Evolutionary conservation across 2,888 invertebrate species (phyloP).

Genomic region (Thelaira solivaga): DNA sequence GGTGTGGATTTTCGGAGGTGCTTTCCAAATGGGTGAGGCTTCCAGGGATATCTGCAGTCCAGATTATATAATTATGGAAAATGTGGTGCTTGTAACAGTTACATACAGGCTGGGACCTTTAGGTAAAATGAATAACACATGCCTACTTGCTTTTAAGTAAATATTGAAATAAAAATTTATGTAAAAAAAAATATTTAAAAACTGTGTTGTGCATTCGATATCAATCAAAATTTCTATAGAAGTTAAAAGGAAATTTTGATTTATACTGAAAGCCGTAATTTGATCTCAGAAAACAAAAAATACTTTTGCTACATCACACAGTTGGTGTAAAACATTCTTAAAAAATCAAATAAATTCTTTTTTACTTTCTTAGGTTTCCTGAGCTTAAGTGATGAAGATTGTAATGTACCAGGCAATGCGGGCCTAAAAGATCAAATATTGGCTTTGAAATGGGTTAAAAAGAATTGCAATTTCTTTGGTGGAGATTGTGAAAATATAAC

Average conservation of each 20-base stretch:
- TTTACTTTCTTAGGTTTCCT: slow-evolving; percentile 75
- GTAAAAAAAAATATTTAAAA: too few species aligned
- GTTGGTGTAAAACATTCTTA: too few species aligned
- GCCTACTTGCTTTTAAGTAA: too few species aligned
- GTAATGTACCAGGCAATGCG: slow-evolving; percentile 79
- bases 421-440: slow-evolving; percentile 79
- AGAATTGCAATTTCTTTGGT: slow-evolving; percentile 78
- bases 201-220: too few species aligned
- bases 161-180: too few species aligned
- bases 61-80: slow-evolving; percentile 78
- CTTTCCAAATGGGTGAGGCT: slow-evolving; percentile 78
- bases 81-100: slow-evolving; percentile 77
- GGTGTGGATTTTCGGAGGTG: slow-evolving; percentile 79
- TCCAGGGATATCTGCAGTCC: slow-evolving; percentile 77
- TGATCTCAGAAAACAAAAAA: too few species aligned
- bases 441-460: slow-evolving; percentile 78
- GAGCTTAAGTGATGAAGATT: slow-evolving; percentile 76
- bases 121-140: slow-evolving; percentile 64
- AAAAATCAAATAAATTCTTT: too few species aligned
- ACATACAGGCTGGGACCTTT: slow-evolving; percentile 78
- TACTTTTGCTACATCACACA: too few species aligned
- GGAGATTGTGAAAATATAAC: slow-evolving; percentile 79
- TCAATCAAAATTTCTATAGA: too few species aligned
- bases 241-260: too few species aligned
- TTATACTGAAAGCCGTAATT: too few species aligned